phyloP scores from a whole-genome alignment of 2,888 invertebrate genomes.

The Nysson spinosus region DNA sequence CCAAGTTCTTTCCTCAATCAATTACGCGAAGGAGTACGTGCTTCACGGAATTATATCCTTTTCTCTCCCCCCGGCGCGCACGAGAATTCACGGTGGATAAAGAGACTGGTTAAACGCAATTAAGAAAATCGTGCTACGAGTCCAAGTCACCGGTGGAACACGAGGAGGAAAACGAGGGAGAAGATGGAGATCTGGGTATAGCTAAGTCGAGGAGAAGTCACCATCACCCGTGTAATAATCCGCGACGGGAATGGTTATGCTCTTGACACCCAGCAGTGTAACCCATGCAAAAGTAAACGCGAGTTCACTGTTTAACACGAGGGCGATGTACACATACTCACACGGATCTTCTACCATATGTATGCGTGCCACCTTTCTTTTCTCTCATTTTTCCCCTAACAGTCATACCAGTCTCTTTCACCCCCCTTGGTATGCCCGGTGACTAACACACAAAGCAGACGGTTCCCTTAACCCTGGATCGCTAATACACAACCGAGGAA shows the following conservation, averaged over 20 bases:
- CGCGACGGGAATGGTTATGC: constrained; percentile 31
- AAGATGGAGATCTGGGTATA: constrained; percentile 9
- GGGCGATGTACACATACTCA: background rate
- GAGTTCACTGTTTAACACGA: constrained; percentile 29
- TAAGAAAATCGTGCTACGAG: constrained; percentile 1
- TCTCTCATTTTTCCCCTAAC: constrained; percentile 19
- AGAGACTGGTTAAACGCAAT: background rate
- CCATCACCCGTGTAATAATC: constrained; percentile 28
- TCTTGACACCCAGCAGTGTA: constrained; percentile 24
- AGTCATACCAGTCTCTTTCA: constrained; percentile 38
- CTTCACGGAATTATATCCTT: background rate
- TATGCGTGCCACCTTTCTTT: constrained; percentile 42
- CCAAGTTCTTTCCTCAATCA: constrained; percentile 1
- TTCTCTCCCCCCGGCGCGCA: no score
- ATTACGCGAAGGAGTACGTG: constrained; percentile 1
- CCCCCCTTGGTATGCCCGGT: constrained; percentile 45
- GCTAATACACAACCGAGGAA: constrained; percentile 15
- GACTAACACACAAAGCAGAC: constrained; percentile 48
- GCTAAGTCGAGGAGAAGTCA: background rate
- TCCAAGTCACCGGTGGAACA: background rate
- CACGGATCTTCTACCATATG: constrained; percentile 11
- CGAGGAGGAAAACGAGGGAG: background rate
- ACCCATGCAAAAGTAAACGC: constrained; percentile 36
- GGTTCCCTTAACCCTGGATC: constrained; percentile 46
- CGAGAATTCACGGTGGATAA: background rate